Conservation (phyloP, 2,797 vertebrate species). For the Crypturellus tataupa region DNA sequence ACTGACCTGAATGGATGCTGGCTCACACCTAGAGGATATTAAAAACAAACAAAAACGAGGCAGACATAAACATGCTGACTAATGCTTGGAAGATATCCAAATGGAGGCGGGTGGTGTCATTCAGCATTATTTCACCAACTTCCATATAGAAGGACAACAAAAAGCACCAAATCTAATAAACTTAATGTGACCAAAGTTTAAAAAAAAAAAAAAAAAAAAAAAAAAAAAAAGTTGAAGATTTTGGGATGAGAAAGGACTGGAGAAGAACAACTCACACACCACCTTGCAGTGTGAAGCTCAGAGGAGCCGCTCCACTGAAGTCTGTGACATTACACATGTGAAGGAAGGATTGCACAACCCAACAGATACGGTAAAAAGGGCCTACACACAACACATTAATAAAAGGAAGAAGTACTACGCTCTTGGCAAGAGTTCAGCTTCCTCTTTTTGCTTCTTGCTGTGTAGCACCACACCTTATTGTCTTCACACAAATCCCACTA, state of each 20-base stretch:
- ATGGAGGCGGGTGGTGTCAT: background rate
- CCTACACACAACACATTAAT: background rate
- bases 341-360: fast-evolving
- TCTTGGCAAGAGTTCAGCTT: conserved; percentile 31
- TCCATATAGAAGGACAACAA: background rate
- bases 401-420: background rate
- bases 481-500: background rate
- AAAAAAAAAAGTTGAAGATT: background rate
- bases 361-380: background rate
- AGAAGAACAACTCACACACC: background rate
- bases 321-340: fast-evolving
- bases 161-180: conserved; percentile 50
- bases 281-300: fast-evolving
- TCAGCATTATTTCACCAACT: background rate
- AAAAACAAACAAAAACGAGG: conserved; percentile 62
- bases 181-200: conserved; percentile 26
- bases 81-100: background rate
- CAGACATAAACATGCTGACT: conserved; percentile 46
- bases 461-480: conserved; percentile 46
- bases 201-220: conserved; percentile 12
- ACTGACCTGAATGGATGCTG: background rate
- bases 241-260: background rate
- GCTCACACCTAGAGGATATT: conserved; percentile 55
- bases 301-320: background rate
- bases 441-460: conserved; percentile 3